Percentiles rank a stretch among this genome's conserved stretches.
These are phyloP conservation scores for Amphilophus citrinellus DNA, from an alignment of 2,113 vertebrate genomes.

Conservation along the genomic window DNA sequence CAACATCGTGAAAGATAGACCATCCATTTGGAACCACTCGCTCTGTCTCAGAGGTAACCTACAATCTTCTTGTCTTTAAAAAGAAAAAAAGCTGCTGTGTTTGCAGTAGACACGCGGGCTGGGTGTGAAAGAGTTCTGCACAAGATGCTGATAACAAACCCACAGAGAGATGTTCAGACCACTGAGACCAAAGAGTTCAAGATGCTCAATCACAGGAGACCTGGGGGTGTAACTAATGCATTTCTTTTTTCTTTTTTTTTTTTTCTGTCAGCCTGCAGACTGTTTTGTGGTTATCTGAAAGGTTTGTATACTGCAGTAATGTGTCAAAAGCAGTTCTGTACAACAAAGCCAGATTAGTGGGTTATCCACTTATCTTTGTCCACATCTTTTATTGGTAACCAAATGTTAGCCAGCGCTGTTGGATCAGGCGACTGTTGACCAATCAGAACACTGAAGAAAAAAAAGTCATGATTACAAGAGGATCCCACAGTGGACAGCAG, in stretches of 20 bases:
- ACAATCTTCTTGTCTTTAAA: constrained; percentile 16
- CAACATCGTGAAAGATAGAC: constrained; percentile 1
- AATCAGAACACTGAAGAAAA: no score
- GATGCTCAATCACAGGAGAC: constrained; percentile 31
- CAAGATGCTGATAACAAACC: constrained; percentile 19
- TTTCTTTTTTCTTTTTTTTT: background rate
- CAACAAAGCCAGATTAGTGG: no score
- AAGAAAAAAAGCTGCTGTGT: background rate
- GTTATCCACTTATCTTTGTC: no score
- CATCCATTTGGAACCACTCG: constrained; percentile 5
- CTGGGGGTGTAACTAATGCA: constrained; percentile 7
- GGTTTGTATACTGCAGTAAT: background rate
- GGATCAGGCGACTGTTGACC: no score
- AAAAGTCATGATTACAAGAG: no score
- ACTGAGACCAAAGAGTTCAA: background rate
- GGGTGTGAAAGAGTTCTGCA: background rate
- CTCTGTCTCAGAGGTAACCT: constrained; percentile 21
- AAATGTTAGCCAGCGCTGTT: no score
- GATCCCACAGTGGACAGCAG: no score
- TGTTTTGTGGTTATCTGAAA: background rate
- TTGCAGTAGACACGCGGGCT: background rate
- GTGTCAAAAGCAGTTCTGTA: no score
- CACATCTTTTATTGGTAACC: no score
- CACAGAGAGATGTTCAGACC: constrained; percentile 2
- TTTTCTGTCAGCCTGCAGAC: no score